Base-by-base conservation (phyloP, 2,888 invertebrate genomes). In the Bimastos eiseni region DNA sequence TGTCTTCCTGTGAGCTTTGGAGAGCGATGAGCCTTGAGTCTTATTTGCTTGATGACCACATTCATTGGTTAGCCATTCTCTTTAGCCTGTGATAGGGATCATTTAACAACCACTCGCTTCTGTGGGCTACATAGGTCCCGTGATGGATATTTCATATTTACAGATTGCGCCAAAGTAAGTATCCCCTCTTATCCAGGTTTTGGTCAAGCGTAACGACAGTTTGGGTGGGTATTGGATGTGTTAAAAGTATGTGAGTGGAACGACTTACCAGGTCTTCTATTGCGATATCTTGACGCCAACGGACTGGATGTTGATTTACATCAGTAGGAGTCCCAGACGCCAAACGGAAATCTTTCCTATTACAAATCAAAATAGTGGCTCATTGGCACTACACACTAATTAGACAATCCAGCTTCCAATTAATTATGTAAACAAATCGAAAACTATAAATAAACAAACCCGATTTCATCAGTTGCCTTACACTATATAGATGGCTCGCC, bases 281-380 rank as follows among this genome's bases (percentile, higher is more conserved):
- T 30, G 36, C 6, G 15, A 86, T 21, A 8, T 86, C n/a, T 33
- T 83, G 33, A 30, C n/a, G 8, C 90, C 90, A 90, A 30, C n/a
- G n/a, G 34, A 90, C 90, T 37, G 90, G 90, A 90, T 90, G 90
- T n/a, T 24, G 24, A 15, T 0, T 8, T 0, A 55, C 19, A 49
- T 36, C 70, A 30, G 13, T 24, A 34, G n/a, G 33, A 70, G 33
- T 11, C 0, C 11, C 70, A 55, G 49, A 19, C 30, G 36, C 17
- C 37, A 90, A 70, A 90, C 90, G 90, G 37, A 55, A 90, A 33
- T 90, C 90, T 15, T 83, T 70, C 30, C 90, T 90, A 1, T 36
- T 34, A 86, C 2, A 21, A 86, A 37, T 36, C n/a, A n/a, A n/a
- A n/a, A 83, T 19, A 44, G 19, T 19, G 17, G 19, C 11, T 19